These are phyloP conservation scores for Drosophila kanekoi DNA, from an alignment of 2,888 invertebrate genomes.

Conservation along the genomic window DNA sequence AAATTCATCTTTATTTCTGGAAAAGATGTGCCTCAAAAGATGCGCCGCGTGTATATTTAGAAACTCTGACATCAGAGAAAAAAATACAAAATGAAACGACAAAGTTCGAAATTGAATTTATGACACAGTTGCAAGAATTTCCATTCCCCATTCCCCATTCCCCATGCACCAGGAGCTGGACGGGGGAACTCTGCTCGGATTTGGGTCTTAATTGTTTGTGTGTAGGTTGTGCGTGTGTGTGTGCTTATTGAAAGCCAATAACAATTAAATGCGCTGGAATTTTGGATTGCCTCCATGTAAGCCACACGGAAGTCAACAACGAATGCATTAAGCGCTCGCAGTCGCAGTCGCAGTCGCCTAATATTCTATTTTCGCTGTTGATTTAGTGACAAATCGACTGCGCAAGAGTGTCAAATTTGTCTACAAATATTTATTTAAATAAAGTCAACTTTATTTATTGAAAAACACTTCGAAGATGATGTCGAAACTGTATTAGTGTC, in stretches of 20 bases:
- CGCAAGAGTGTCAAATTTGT: neutral
- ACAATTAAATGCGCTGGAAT: conserved; percentile 39
- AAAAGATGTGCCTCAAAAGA: conserved; percentile 4
- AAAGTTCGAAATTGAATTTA: conserved; percentile 50
- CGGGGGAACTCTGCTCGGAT: neutral
- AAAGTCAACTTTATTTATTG: neutral
- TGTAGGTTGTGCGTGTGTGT: conserved; percentile 11
- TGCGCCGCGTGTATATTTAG: conserved; percentile 49
- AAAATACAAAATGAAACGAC: conserved; percentile 10
- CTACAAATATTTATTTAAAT: neutral
- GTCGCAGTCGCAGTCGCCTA: neutral
- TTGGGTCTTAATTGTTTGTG: neutral
- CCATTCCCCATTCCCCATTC: neutral
- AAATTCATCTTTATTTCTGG: conserved; percentile 40
- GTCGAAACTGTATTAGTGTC: neutral
- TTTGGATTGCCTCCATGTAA: conserved; percentile 19
- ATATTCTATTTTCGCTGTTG: conserved; percentile 15
- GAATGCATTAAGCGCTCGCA: conserved; percentile 24
- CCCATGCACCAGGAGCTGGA: neutral
- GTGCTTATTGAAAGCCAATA: conserved; percentile 35
- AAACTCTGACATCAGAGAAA: conserved; percentile 52
- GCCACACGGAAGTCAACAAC: conserved; percentile 30
- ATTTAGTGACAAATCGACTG: conserved; percentile 1
- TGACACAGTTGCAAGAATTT: conserved; percentile 26
- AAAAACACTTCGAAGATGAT: neutral